Evolutionary conservation across 1,140 invertebrate species (phyloP).

Genomic region (Sweltsa coloradensis): DNA sequence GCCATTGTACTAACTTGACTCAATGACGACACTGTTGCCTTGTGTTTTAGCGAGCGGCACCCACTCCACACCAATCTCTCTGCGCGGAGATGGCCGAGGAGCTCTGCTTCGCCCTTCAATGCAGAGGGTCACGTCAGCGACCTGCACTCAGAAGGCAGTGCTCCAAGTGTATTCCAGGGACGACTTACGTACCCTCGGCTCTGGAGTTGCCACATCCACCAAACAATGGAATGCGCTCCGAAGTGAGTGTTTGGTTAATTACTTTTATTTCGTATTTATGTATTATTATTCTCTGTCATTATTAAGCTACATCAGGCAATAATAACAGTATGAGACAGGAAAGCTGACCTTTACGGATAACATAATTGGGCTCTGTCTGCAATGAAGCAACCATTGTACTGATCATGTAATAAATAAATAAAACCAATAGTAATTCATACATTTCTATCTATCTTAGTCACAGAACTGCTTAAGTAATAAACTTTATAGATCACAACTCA

Average conservation of each 20-base stretch:
- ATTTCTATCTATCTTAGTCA: no score
- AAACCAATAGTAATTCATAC: no score
- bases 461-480: no score
- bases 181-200: slow-evolving; percentile 32
- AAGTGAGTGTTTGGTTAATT: slow-evolving; percentile 1
- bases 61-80: slow-evolving; percentile 50
- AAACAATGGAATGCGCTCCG: slow-evolving; percentile 11
- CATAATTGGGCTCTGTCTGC: neutral
- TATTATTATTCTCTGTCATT: neutral
- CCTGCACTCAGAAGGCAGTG: slow-evolving; percentile 49
- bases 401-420: no score
- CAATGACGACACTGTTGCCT: no score
- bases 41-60: slow-evolving; percentile 20
- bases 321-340: no score
- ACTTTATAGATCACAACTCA: no score
- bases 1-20: no score
- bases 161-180: slow-evolving; percentile 45
- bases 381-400: neutral
- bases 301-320: neutral
- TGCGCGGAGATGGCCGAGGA: slow-evolving; percentile 75
- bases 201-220: slow-evolving; percentile 31
- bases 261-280: neutral
- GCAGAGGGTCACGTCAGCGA: slow-evolving; percentile 50
- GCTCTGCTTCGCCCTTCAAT: slow-evolving; percentile 61
- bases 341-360: no score